Evolutionary conservation across 2,888 invertebrate species (phyloP), one percentile per base, ranked within the genome.

Genomic region (Lamellibrachia columna): DNA sequence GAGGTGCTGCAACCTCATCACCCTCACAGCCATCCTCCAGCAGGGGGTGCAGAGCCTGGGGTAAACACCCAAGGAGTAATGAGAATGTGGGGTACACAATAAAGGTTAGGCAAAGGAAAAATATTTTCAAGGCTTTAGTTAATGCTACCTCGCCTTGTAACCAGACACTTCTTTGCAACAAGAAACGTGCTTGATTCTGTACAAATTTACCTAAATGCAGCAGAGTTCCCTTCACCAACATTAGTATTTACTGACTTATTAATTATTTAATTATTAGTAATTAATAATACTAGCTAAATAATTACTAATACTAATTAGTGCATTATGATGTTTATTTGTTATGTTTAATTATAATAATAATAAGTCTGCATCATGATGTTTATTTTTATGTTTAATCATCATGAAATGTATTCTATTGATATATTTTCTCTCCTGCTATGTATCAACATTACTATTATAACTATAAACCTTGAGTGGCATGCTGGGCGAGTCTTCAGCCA

Each of bases 21-120:
- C 95, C 95, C 93, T 95, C 95, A 91, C 95, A 96, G 91, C 96
- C 96, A 94, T 96, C 96, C 93, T 96, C 96, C 55, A 96, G 93
- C 58, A 96, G 93, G 15, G 96, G 95, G 93, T 96, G 96, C 7
- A 96, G 94, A 3, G 96, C 95, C 96, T 96, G 93, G 75, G 58
- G 2, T 15, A 75, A 75, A 75, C 22, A 22, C 75, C 75, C 75
- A 15, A 75, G 15, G 4, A 15, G 75, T 75, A n/a, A 75, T 6
- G 22, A 6, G 6, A 75, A 75, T 75, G 28, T 28, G 75, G 75
- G 22, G 22, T 3, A 75, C 75, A 75, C 75, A 75, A 22, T 3
- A 6, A 55, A 55, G 55, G 55, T 9, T 9, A 55, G 55, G 55
- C 55, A 75, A 75, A 75, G 15, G 6, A 6, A 75, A 75, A 75